Base-by-base conservation (phyloP, 2,113 vertebrate species). In the Aspiorhynchus laticeps region DNA sequence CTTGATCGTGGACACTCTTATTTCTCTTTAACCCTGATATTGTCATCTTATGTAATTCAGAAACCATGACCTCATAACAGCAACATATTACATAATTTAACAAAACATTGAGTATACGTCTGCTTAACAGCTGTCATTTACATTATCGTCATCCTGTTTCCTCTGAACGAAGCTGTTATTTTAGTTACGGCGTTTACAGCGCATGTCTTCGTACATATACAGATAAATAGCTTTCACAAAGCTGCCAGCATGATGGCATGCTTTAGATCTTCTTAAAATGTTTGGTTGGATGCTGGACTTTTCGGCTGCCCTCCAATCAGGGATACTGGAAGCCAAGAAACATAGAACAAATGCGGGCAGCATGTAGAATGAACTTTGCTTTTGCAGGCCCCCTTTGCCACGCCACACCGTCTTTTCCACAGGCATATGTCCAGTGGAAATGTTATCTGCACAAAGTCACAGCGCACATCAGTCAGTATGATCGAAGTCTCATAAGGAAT, bases 41-140 rank as follows among this genome's bases (percentile, higher is more conserved):
- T 71, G 63, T 69, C 65, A 28, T 43, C 36, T 63, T 65, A 82
- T 21, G 80, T 67, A 67, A 82, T 46, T 7, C 61, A 7, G 4
- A 53, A 83, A 48, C 65, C 43, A 74, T 84, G 67, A 84, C 46
- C 67, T 84, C 83, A 84, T 74, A 59, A 84, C 14, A 36, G 51
- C 69, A 75, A 84, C 48, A 84, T 51, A 84, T 88, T 86, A 67
- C 67, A 41, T 87, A 84, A 89, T 75, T 74, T 74, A 84, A 59
- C 69, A 53, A 84, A 84, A 84, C 51, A 84, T 8, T 80, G 78
- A 38, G 69, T 59, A 38, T 59, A 83, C 15, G 26, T 69, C 69
- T 84, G 65, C 48, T 19, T 56, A 41, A 74, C 48, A 84, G 69
- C 83, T 84, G 82, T 80, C 78, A 59, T 80, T 80, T n/a, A 38